Evolutionary conservation across 2,888 invertebrate species (phyloP).

Genomic region (Crioceris asparagi): DNA sequence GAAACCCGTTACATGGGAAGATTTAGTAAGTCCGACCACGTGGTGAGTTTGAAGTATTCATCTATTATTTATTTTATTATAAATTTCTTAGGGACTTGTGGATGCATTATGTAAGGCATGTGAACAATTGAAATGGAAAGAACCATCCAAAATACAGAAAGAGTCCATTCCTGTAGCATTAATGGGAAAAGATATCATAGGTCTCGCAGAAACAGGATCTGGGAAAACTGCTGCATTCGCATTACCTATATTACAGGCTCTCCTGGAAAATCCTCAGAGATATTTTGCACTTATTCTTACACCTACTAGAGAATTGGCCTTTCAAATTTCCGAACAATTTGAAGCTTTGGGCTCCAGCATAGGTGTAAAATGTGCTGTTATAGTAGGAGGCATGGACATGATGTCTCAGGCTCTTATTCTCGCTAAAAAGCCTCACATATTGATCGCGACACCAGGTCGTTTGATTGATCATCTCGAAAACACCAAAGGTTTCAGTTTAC

Average conservation of each 20-base stretch:
- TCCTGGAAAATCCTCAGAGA: slow-evolving; percentile 85
- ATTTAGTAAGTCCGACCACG: slow-evolving; percentile 42
- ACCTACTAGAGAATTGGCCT: slow-evolving; percentile 95
- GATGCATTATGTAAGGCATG: slow-evolving; percentile 89
- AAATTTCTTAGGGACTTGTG: slow-evolving; percentile 57
- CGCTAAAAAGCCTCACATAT: slow-evolving; percentile 93
- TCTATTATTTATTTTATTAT: not conserved
- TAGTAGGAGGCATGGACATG: slow-evolving; percentile 99
- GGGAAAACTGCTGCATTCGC: slow-evolving; percentile 98
- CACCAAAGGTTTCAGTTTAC: slow-evolving; percentile 86
- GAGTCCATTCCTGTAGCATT: slow-evolving; percentile 89
- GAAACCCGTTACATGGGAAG: slow-evolving; percentile 43
- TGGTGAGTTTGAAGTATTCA: too few species aligned
- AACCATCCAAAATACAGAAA: slow-evolving; percentile 88
- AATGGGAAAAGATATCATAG: slow-evolving; percentile 61
- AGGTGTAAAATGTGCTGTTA: slow-evolving; percentile 90
- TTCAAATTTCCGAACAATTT: slow-evolving; percentile 97
- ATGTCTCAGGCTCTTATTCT: slow-evolving; percentile 82
- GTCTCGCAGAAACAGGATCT: slow-evolving; percentile 75
- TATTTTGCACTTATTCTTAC: slow-evolving; percentile 90
- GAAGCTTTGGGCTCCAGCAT: slow-evolving; percentile 86
- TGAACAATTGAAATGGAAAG: slow-evolving; percentile 84
- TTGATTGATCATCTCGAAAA: slow-evolving; percentile 94
- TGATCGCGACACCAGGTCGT: slow-evolving; percentile 94
- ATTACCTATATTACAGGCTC: slow-evolving; percentile 83